Evolutionary conservation across 2,888 invertebrate genomes (phyloP), one percentile per base, ranked within the genome.

Genomic region (Drosophila anomelani): DNA sequence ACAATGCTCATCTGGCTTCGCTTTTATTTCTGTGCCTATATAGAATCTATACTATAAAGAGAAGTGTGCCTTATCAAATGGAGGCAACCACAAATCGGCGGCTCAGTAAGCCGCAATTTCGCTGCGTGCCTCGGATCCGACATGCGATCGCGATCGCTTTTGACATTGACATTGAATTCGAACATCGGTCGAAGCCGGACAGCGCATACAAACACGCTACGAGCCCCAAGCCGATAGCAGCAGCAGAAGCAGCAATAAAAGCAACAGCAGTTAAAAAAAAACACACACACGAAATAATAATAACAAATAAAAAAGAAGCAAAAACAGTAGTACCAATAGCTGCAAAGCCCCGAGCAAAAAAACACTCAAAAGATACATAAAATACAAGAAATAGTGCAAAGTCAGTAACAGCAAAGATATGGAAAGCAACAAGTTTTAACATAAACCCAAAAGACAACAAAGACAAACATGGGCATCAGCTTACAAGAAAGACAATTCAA

Each of bases 91-190:
- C 47, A 54, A 64, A 54, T 38, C 43, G 62, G 47, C 17, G 57
- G 8, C 41, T 29, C 39, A 32, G 49, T 46, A 60, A 57, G 63
- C 75, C 63, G 68, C 67, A 71, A 56, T 76, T 83, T 77, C 55
- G 58, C 83, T 77, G 79, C 81, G 71, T 81, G 81, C 70, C 64
- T 63, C 17, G 46, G 46, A 59, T 59, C 75, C 58, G 54, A 74
- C 88, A 82, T 87, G 86, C 86, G 88, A 82, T 85, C 75, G 70
- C 66, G 83, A 85, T 76, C 71, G 80, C 39, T 68, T 86, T 86
- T 83, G 83, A 83, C 83, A 83, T 83, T 83, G 83, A 83, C 83
- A 83, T 88, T 83, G 83, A 83, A 83, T 83, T 71, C 36, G 70
- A 85, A 75, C 67, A 73, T 69, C 68, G 67, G 69, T 59, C 59